These are phyloP conservation scores for Trachelus troglodyta DNA, from an alignment of 2,888 invertebrate genomes.

Conservation along the genomic window DNA sequence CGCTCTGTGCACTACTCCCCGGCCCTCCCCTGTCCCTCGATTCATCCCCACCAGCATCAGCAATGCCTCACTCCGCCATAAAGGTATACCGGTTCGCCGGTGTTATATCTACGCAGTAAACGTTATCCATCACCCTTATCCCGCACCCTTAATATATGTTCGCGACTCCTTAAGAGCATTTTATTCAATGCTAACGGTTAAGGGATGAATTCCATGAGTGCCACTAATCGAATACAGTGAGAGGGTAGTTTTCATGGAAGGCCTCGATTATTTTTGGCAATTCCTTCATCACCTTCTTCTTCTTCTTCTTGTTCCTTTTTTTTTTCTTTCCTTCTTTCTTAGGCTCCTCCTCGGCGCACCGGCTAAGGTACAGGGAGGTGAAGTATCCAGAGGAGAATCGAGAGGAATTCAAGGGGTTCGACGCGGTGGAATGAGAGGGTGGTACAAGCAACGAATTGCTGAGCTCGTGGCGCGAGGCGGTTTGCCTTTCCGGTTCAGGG, in stretches of 20 bases:
- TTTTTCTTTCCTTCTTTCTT: slow-evolving; percentile 20
- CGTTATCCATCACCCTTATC: slow-evolving; percentile 26
- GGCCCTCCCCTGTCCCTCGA: slow-evolving; percentile 13
- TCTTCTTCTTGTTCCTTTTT: not conserved
- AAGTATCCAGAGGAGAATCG: slow-evolving; percentile 16
- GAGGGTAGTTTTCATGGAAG: not conserved
- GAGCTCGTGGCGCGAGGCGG: slow-evolving; percentile 24
- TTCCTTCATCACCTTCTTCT: not conserved
- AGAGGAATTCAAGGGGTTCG: slow-evolving; percentile 18
- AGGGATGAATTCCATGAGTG: not conserved
- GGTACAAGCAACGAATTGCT: slow-evolving; percentile 2
- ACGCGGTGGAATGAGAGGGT: slow-evolving; percentile 14
- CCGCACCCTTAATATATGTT: not conserved
- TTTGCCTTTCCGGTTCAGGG: slow-evolving; percentile 57
- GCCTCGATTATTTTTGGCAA: not conserved
- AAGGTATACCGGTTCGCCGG: slow-evolving; percentile 37
- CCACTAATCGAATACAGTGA: not conserved
- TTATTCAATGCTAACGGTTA: not conserved
- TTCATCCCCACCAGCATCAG: slow-evolving; percentile 18
- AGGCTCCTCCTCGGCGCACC: slow-evolving; percentile 32
- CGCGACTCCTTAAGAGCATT: not conserved
- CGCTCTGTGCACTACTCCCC: slow-evolving; percentile 38
- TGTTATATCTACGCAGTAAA: slow-evolving; percentile 38
- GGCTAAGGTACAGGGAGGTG: not conserved
- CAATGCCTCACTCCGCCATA: slow-evolving; percentile 45